phyloP scores from a whole-genome alignment of 2,797 vertebrate species.

The Chelonia mydas region DNA sequence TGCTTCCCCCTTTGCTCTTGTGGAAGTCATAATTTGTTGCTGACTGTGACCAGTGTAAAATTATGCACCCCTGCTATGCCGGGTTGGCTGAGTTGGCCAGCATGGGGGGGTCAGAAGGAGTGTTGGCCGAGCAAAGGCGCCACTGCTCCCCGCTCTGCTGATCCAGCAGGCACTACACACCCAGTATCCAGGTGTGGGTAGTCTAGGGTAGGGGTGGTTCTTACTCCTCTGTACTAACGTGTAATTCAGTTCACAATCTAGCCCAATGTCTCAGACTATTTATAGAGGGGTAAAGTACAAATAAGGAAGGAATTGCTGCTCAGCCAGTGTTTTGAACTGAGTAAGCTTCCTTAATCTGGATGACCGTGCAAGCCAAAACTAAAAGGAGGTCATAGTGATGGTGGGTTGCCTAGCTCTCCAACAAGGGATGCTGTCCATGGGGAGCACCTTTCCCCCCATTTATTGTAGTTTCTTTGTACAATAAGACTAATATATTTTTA shows the following conservation, averaged over 20 bases:
- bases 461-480: neutral
- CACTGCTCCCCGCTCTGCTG: neutral
- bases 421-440: neutral
- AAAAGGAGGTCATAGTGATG: neutral
- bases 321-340: neutral
- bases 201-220: neutral
- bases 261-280: neutral
- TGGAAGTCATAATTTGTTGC: neutral
- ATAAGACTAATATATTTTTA: neutral
- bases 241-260: neutral
- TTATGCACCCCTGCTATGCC: neutral
- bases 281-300: neutral
- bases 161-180: neutral
- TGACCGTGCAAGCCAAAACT: neutral
- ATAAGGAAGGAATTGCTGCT: neutral
- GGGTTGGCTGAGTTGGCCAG: neutral
- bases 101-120: too few relatives aligned
- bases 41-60: neutral
- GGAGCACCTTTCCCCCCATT: neutral
- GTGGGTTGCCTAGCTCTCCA: neutral
- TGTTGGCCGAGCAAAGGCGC: neutral
- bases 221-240: neutral
- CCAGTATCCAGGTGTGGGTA: neutral
- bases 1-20: neutral
- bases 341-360: neutral